Base-by-base conservation (phyloP, 2,888 invertebrate genomes). In the Vanessa cardui region DNA sequence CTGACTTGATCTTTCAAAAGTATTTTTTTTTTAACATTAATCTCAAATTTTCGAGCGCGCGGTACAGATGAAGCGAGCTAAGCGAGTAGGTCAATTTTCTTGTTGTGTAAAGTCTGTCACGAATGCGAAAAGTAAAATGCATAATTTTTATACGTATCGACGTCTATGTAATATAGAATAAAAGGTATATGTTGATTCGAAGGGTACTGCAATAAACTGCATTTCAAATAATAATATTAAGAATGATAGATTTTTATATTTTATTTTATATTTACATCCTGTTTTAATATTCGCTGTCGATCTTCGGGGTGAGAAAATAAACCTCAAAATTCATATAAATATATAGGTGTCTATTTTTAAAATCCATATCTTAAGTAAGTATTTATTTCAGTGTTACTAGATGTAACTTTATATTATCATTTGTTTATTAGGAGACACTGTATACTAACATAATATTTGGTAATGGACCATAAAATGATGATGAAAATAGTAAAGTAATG, bases 211-310 rank as follows among this genome's bases (percentile, higher is more conserved):
- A 82, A 83, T 83, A 81, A 78, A 78, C 76, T 83, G 84, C 83
- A 84, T 84, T 85, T 85, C 82, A 81, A 81, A 82, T 78, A 83
- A 80, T 81, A 81, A 81, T 80, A 76, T 82, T 85, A 84, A 85
- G 83, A 87, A 86, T 80, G 83, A 83, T 85, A 86, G 83, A 86
- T 86, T 84, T 84, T 84, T 84, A 83, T 83, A 85, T 84, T 82
- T 83, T 85, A 81, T 83, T 75, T 74, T 75, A 68, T 76, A 73
- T 72, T 75, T 70, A 67, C 67, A 73, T 65, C 74, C 73, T 70
- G 64, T 67, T 67, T 66, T 49, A 71, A 66, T 82, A 84, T 86
- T 83, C 79, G 80, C 81, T 39, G 67, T 62, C 61, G 50, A 65
- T 52, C 60, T 44, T 69, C 52, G 62, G 64, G 66, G 60, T 50